A percentile compares a stretch with the other conserved stretches of the same genome.
Evolutionary conservation across 2,888 invertebrate genomes (phyloP).

Genomic region (Athalia circularis): DNA sequence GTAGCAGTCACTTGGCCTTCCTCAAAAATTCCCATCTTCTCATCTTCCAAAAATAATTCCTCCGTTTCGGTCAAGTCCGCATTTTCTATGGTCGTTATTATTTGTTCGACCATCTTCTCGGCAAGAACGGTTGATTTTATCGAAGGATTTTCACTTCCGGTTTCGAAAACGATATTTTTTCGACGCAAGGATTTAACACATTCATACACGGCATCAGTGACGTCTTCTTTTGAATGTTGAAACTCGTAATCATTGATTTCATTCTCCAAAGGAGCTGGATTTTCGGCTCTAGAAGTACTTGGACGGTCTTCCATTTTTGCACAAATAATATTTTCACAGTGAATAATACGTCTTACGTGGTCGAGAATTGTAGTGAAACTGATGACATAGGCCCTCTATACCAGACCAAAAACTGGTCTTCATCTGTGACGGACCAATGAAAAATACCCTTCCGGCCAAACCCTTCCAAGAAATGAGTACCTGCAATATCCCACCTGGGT

Average conservation of each 20-base stretch:
- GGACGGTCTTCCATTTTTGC: neutral
- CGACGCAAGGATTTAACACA: conserved; percentile 11
- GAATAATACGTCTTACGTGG: neutral
- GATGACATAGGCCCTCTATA: conserved; percentile 1
- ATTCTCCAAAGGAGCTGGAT: neutral
- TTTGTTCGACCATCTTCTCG: conserved; percentile 20
- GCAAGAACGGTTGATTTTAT: neutral
- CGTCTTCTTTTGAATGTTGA: conserved; percentile 15
- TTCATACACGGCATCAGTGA: conserved; percentile 16
- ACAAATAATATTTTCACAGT: conserved; percentile 14
- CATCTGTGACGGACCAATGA: conserved; percentile 28
- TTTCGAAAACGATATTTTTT: conserved; percentile 14
- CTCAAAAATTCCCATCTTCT: conserved; percentile 5
- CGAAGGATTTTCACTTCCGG: conserved; percentile 12
- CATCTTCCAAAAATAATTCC: neutral
- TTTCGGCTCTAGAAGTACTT: neutral
- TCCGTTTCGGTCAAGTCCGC: neutral
- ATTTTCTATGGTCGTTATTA: conserved; percentile 18
- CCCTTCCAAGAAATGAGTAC: neutral
- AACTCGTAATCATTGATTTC: conserved; percentile 5
- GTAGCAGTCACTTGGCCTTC: neutral
- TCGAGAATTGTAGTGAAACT: conserved; percentile 16
- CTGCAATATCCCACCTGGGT: conserved; percentile 12
- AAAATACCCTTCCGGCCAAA: conserved; percentile 16
- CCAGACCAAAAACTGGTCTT: conserved; percentile 18